phyloP scores from a whole-genome alignment of 2,113 vertebrate species.

The Nycticryphes semicollaris region DNA sequence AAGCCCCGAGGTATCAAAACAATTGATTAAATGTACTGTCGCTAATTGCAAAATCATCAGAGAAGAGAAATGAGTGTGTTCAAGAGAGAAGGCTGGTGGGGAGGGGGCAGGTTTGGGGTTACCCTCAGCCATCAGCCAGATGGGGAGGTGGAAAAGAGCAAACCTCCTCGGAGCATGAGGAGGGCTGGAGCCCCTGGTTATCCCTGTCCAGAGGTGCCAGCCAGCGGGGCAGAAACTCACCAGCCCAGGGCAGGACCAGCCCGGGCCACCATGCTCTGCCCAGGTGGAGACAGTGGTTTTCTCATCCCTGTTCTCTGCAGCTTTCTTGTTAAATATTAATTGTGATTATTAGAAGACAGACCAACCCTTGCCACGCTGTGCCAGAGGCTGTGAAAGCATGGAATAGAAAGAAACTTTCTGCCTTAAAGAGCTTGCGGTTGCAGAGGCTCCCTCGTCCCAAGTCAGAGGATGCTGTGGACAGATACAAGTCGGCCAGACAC shows the following conservation, averaged over 20 bases:
- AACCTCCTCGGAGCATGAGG: neutral
- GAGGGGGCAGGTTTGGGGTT: neutral
- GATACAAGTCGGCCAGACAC: neutral
- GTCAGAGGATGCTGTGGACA: neutral
- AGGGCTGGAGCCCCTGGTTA: neutral
- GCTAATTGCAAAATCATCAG: neutral
- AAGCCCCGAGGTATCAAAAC: neutral
- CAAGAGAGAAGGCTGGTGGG: neutral
- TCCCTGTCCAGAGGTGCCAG: too few species aligned
- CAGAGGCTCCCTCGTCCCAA: neutral
- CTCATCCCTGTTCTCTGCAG: neutral
- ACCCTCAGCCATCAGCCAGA: neutral
- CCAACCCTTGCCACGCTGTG: neutral
- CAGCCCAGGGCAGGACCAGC: neutral
- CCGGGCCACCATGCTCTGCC: accelerated
- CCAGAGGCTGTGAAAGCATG: neutral
- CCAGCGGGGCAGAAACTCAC: neutral
- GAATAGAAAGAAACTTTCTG: neutral
- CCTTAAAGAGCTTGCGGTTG: neutral
- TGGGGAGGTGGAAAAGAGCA: neutral
- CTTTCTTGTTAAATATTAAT: neutral
- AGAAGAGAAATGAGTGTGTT: neutral
- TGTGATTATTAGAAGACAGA: neutral
- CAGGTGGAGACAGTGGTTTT: neutral
- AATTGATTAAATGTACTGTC: neutral